A percentile compares a stretch with the other conserved stretches of the same genome.
Conservation (phyloP, 2,797 vertebrate genomes). For the Esox lucius region DNA sequence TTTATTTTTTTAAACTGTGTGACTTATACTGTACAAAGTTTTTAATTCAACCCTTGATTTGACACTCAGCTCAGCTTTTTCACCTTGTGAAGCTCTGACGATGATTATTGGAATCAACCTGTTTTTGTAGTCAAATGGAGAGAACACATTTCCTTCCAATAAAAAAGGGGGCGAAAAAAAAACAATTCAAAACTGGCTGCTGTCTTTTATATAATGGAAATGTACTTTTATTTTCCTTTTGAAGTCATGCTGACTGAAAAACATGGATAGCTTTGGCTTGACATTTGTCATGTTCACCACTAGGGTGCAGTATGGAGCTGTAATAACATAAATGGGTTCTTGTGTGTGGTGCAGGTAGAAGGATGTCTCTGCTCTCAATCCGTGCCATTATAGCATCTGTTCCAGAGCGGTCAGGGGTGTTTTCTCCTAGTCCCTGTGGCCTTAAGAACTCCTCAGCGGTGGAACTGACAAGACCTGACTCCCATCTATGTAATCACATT, state of each 20-base stretch:
- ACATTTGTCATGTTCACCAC: conserved; percentile 23
- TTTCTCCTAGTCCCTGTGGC: too few relatives aligned
- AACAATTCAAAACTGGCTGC: conserved; percentile 16
- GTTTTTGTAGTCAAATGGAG: conserved; percentile 74
- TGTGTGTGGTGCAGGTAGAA: not conserved
- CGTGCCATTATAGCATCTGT: not conserved
- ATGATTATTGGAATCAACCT: conserved; percentile 58
- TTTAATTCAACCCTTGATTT: conserved; percentile 75
- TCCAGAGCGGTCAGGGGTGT: too few relatives aligned
- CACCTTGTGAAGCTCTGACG: conserved; percentile 70
- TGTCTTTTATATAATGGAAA: conserved; percentile 21
- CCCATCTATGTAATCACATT: conserved; percentile 4
- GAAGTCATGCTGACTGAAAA: not conserved
- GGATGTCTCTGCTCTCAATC: not conserved
- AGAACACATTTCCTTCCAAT: conserved; percentile 75
- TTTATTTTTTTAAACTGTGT: conserved; percentile 82
- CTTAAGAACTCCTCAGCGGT: not conserved
- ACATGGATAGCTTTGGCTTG: not conserved
- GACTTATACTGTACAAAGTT: conserved; percentile 78
- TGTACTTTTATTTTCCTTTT: not conserved
- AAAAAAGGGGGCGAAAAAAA: conserved; percentile 67
- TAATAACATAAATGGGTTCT: too few relatives aligned
- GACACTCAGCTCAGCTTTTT: conserved; percentile 63
- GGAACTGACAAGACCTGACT: not conserved
- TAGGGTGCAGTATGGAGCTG: conserved; percentile 34